These are phyloP conservation scores for Corticium candelabrum DNA, from an alignment of 37 sponge, comb jelly and placozoan genomes.

Conservation along the genomic window DNA sequence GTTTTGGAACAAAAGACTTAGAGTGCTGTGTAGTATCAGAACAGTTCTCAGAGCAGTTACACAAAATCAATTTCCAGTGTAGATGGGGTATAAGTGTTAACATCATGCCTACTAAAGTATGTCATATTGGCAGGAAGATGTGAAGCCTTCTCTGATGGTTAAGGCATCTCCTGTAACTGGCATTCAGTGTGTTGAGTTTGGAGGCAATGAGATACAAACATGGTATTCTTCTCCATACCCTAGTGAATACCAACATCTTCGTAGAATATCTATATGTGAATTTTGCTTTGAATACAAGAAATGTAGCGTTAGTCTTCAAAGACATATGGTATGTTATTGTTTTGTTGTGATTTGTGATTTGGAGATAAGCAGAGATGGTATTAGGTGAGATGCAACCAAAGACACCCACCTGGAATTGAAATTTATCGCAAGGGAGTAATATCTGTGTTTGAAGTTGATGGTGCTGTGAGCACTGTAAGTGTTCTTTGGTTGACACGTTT, in stretches of 20 bases:
- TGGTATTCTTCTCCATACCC: constrained; percentile 98
- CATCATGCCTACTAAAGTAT: no score
- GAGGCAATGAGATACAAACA: constrained; percentile 82
- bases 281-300: constrained; percentile 96
- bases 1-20: no score
- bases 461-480: constrained; percentile 72
- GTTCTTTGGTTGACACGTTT: background rate
- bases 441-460: constrained; percentile 96
- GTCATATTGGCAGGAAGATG: no score
- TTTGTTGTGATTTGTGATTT: no score
- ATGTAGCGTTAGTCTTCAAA: constrained; percentile 45
- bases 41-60: no score
- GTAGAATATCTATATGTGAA: constrained; percentile 85
- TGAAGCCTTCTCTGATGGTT: no score
- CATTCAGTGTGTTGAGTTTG: constrained; percentile 74
- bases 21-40: no score
- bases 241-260: constrained; percentile 28
- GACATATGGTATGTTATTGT: constrained; percentile 43
- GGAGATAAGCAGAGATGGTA: no score
- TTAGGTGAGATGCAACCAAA: constrained; percentile 53
- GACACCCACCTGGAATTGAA: constrained; percentile 89
- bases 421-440: constrained; percentile 66
- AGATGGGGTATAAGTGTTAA: no score
- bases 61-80: no score
- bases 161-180: no score